Evolutionary conservation across 2,113 vertebrate genomes (phyloP).

Genomic region (Dromaius novaehollandiae): DNA sequence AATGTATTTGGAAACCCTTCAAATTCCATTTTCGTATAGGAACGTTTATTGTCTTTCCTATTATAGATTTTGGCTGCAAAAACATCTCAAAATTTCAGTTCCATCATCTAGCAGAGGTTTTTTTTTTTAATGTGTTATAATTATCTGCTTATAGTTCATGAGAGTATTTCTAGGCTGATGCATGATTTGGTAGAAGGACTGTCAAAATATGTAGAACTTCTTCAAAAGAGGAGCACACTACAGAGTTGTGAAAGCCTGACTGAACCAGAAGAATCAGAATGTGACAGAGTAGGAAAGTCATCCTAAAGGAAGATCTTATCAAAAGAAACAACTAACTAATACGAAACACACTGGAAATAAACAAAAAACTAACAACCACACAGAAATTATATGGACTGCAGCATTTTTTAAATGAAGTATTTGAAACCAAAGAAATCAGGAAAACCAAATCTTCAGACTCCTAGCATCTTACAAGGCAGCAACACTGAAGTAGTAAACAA

Average conservation of each 20-base stretch:
- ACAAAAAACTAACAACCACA: background rate
- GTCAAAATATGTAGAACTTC: conserved; percentile 2
- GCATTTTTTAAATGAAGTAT: background rate
- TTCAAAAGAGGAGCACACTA: background rate
- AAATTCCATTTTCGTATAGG: background rate
- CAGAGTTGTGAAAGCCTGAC: background rate
- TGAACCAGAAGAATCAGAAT: background rate
- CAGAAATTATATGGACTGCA: background rate
- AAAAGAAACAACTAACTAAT: background rate
- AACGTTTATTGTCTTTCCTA: conserved; percentile 15
- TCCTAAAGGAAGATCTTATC: background rate
- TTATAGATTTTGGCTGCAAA: conserved; percentile 31
- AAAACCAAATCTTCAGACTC: background rate
- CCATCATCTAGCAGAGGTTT: background rate
- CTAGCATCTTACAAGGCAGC: background rate
- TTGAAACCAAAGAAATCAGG: background rate
- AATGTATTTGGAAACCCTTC: conserved; percentile 19
- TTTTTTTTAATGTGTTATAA: background rate
- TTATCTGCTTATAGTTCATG: background rate
- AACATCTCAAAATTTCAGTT: background rate
- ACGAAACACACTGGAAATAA: background rate
- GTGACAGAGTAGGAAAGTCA: background rate
- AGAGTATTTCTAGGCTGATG: background rate
- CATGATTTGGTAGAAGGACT: conserved; percentile 18
- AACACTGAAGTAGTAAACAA: background rate